Percentiles rank a stretch among this genome's conserved stretches.
phyloP scores from a whole-genome alignment of 64 coral and sea anemone species.

The Stylophora pistillata region DNA sequence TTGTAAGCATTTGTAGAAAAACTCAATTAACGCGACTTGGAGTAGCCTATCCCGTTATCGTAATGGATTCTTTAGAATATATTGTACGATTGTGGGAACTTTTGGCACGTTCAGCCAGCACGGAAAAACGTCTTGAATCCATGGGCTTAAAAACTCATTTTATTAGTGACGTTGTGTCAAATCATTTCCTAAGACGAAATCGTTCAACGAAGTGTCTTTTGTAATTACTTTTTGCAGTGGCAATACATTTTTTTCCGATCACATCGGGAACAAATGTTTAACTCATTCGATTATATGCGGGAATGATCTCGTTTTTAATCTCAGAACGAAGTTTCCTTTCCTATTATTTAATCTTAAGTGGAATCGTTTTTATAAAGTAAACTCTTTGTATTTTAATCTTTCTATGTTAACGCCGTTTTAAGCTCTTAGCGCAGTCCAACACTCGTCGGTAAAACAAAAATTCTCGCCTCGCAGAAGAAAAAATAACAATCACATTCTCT shows the following conservation, averaged over 20 bases:
- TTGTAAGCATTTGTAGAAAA: conserved; percentile 60
- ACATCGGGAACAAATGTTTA: conserved; percentile 14
- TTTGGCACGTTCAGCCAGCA: not conserved
- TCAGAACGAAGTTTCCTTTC: not conserved
- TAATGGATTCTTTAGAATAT: conserved; percentile 24
- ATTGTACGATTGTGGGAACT: conserved; percentile 1
- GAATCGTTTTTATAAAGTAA: conserved; percentile 12
- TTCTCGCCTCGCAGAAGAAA: not conserved
- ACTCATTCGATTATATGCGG: conserved; percentile 36
- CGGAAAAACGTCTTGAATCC: not conserved
- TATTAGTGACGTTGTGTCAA: not conserved
- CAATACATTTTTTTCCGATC: conserved; percentile 52
- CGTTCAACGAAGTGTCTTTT: conserved; percentile 14
- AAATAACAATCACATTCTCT: not conserved
- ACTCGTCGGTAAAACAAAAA: not conserved
- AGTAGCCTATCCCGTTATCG: not conserved
- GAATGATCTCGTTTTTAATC: conserved; percentile 19
- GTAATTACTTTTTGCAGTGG: conserved; percentile 38
- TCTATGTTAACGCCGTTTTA: not conserved
- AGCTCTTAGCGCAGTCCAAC: conserved; percentile 6
- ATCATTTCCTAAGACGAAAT: conserved; percentile 17
- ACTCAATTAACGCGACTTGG: conserved; percentile 31
- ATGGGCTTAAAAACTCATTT: not conserved
- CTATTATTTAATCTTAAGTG: conserved; percentile 13
- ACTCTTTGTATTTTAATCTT: not conserved